Conservation (phyloP, 2,113 vertebrate species). For the Oenanthe melanoleuca region DNA sequence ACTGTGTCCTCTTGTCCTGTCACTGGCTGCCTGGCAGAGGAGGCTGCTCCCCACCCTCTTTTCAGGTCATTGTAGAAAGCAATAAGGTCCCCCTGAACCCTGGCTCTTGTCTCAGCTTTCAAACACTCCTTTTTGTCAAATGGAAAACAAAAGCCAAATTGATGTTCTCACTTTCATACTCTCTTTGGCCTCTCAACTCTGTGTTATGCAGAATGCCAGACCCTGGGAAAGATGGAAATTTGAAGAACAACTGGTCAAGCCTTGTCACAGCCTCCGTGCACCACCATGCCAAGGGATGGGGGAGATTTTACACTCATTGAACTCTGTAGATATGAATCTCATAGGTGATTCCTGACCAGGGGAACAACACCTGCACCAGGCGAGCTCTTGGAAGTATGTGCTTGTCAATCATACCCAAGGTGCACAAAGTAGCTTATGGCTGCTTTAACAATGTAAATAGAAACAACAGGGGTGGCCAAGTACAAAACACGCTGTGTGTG, state of each 20-base stretch:
- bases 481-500: neutral
- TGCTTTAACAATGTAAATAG: neutral
- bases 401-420: neutral
- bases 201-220: neutral
- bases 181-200: neutral
- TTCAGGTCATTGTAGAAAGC: neutral
- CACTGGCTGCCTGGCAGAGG: neutral
- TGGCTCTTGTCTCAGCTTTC: neutral
- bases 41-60: neutral
- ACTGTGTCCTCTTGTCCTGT: neutral
- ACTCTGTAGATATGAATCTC: neutral
- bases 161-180: neutral
- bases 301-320: neutral
- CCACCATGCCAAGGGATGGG: neutral
- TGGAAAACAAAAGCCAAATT: neutral
- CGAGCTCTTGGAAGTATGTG: neutral
- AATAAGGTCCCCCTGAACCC: neutral
- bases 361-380: neutral
- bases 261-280: accelerated
- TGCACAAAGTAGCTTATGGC: neutral
- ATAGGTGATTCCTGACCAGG: neutral
- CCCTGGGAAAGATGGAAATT: neutral
- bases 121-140: neutral
- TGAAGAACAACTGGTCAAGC: neutral
- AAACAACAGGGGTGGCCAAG: neutral